Percentiles rank a stretch among this genome's conserved stretches.
These are phyloP conservation scores for Halocynthia aurantium DNA, from an alignment of 23 tunicate species.

Conservation along the genomic window DNA sequence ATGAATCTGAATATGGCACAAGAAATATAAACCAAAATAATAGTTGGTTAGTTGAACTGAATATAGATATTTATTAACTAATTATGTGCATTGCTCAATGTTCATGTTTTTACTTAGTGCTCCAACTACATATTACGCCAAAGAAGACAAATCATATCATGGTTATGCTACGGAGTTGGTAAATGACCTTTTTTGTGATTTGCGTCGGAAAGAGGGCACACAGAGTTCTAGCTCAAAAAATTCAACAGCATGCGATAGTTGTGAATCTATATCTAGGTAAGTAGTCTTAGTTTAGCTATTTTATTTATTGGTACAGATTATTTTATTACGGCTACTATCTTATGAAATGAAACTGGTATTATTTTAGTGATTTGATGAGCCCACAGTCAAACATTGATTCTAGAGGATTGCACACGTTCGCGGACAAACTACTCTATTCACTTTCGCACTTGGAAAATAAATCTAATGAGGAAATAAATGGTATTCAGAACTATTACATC, in stretches of 20 bases:
- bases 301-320: neutral
- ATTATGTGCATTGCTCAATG: too few relatives aligned
- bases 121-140: too few relatives aligned
- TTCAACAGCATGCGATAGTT: neutral
- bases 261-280: constrained; percentile 28
- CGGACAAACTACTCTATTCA: constrained; percentile 21
- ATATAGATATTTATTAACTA: too few relatives aligned
- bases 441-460: constrained; percentile 20
- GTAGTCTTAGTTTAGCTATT: neutral
- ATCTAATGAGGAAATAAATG: constrained; percentile 17
- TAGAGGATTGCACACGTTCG: constrained; percentile 14
- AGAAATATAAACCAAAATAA: too few relatives aligned
- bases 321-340: neutral
- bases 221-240: too few relatives aligned
- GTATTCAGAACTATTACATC: constrained; percentile 1
- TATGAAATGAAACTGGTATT: neutral
- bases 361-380: constrained; percentile 14
- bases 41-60: too few relatives aligned
- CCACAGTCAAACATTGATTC: constrained; percentile 20
- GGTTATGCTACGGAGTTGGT: too few relatives aligned
- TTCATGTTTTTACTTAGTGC: too few relatives aligned
- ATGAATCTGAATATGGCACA: too few relatives aligned
- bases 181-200: too few relatives aligned
- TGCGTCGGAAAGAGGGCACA: too few relatives aligned
- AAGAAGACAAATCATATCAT: too few relatives aligned